These are phyloP conservation scores for Bombus vancouverensis DNA, from an alignment of 1,140 invertebrate species.

Conservation along the genomic window DNA sequence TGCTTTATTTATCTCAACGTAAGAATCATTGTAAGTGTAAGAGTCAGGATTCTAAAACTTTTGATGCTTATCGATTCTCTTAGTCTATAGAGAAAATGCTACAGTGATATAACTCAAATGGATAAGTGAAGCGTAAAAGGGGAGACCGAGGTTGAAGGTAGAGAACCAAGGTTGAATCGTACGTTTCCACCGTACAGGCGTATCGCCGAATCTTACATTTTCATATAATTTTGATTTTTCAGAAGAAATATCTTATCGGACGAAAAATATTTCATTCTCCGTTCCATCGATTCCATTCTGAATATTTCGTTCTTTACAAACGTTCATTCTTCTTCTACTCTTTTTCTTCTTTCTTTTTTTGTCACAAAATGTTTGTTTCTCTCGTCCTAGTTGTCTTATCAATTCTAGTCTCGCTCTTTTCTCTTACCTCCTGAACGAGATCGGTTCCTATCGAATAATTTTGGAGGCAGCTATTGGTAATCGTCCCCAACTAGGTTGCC, in stretches of 20 bases:
- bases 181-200: neutral
- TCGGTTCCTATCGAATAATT: too few relatives aligned
- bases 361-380: neutral
- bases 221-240: neutral
- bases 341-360: neutral
- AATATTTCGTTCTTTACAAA: neutral
- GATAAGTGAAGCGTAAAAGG: conserved; percentile 17
- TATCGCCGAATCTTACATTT: neutral
- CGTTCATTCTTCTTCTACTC: too few relatives aligned
- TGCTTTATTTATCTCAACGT: neutral
- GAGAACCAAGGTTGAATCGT: conserved; percentile 5
- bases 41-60: neutral
- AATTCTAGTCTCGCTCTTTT: neutral
- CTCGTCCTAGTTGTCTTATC: neutral
- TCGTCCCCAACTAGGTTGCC: neutral
- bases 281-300: too few relatives aligned
- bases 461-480: too few relatives aligned
- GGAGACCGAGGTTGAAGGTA: conserved; percentile 12
- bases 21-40: neutral
- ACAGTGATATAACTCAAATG: conserved; percentile 11
- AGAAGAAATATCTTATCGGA: neutral
- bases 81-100: conserved; percentile 7
- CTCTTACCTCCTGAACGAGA: too few relatives aligned
- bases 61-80: conserved; percentile 14
- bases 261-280: neutral